phyloP scores from a whole-genome alignment of 2,888 invertebrate genomes.

The Seira musarum region DNA sequence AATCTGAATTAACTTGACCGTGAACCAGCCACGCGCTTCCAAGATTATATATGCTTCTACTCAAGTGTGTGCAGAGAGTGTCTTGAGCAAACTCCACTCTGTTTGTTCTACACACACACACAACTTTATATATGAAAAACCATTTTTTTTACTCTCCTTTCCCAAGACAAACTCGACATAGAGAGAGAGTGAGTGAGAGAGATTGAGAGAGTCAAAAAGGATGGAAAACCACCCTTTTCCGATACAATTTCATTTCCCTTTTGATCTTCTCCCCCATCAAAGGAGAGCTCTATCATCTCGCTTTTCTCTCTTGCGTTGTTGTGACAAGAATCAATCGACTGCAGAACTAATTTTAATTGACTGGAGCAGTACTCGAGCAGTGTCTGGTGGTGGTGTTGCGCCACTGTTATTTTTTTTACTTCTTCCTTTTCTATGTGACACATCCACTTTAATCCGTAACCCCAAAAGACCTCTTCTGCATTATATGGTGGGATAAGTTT shows the following conservation, averaged over 20 bases:
- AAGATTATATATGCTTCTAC: constrained; percentile 33
- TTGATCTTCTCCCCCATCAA: background rate
- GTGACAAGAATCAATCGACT: constrained; percentile 61
- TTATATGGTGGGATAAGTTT: constrained; percentile 14
- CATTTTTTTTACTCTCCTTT: no score
- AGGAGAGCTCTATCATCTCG: background rate
- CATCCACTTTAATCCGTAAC: constrained; percentile 20
- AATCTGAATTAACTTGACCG: constrained; percentile 52
- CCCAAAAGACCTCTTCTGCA: constrained; percentile 21
- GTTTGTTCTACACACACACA: no score
- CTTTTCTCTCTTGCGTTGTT: constrained; percentile 22
- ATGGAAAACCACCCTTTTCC: no score
- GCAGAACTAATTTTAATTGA: constrained; percentile 62
- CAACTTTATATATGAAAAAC: no score
- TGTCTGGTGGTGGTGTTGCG: background rate
- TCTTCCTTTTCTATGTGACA: no score
- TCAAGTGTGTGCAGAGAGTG: background rate
- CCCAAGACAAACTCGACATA: no score
- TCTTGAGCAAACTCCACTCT: constrained; percentile 20
- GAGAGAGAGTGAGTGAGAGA: background rate
- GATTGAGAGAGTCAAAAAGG: background rate
- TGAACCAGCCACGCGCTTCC: constrained; percentile 35
- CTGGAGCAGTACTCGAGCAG: background rate
- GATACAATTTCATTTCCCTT: constrained; percentile 3
- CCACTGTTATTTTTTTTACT: no score